phyloP scores from a whole-genome alignment of 2,797 vertebrate genomes.

The Coendou prehensilis region DNA sequence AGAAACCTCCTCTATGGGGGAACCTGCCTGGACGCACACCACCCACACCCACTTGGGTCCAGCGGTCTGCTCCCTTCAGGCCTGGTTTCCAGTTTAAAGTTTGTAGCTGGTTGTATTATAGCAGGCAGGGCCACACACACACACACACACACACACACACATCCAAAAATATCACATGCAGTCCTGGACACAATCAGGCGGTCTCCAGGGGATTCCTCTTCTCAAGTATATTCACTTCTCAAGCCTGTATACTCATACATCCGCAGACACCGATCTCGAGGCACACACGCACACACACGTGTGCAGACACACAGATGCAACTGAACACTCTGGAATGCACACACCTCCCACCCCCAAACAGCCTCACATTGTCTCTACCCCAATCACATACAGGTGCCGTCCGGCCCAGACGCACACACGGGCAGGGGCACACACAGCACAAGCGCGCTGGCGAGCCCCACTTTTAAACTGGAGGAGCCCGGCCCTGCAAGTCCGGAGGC shows the following conservation, averaged over 20 bases:
- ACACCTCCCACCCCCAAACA: neutral
- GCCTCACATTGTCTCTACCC: neutral
- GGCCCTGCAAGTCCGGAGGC: neutral
- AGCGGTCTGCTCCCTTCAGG: neutral
- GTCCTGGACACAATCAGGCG: neutral
- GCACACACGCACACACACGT: rapidly evolving
- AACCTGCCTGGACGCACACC: neutral
- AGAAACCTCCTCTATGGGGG: neutral
- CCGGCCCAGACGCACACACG: neutral
- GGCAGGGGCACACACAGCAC: no score
- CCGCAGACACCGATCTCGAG: neutral
- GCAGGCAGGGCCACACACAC: neutral
- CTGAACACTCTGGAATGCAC: no score
- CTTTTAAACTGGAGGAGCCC: neutral
- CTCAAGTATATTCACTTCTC: neutral
- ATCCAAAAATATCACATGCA: neutral
- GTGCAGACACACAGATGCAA: neutral
- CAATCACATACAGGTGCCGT: neutral
- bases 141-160: neutral
- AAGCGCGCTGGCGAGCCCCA: rapidly evolving
- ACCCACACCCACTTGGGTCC: neutral
- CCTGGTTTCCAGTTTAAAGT: neutral
- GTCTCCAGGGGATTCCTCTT: neutral
- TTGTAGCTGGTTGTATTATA: neutral
- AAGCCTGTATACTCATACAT: neutral